Evolutionary conservation across 2,113 vertebrate species (phyloP), one percentile per base, ranked within the genome.

Genomic region (Zonotrichia leucophrys): DNA sequence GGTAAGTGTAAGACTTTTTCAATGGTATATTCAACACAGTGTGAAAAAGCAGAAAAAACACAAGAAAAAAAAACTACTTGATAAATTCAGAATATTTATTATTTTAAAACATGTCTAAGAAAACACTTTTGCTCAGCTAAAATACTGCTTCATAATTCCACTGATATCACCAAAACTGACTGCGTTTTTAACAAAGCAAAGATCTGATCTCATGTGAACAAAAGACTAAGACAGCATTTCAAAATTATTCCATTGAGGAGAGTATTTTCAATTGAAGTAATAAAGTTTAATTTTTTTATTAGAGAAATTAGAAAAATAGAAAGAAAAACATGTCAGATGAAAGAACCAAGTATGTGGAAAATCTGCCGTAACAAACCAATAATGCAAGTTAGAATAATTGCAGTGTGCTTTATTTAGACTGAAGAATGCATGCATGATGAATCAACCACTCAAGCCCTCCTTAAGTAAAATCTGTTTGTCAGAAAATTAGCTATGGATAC

Each of bases 391-490:
- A 86, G 24, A 94, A 62, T n/a, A 91, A 79, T 10, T 66, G 18
- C 16, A 87, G n/a, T 27, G 5, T 47, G 24, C 15, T 77, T 76
- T 69, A 50, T 64, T 50, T 62, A 86, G 22, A 30, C 18, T 68
- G 27, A 68, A 21, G 33, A 73, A 59, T 46, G 69, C 5, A 42
- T 10, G 25, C 49, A 91, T 60, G 80, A 89, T 74, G 46, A 89
- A 87, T 42, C 37, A 94, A 81, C 23, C 5, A 69, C 39, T 83
- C 46, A 73, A 87, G 41, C 20, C 22, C 3, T 69, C 19, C 33
- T 64, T 55, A 86, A 85, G 62, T 44, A 85, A 87, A 94, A 83
- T 69, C 30, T 60, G n/a, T 50, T 88, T 91, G 23, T 68, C n/a
- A 77, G 41, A 15, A 91, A 91, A 89, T 77, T 69, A 76, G 59